These are phyloP conservation scores for Pachycephus smyrnensis DNA, from an alignment of 2,888 invertebrate species.

Conservation along the genomic window DNA sequence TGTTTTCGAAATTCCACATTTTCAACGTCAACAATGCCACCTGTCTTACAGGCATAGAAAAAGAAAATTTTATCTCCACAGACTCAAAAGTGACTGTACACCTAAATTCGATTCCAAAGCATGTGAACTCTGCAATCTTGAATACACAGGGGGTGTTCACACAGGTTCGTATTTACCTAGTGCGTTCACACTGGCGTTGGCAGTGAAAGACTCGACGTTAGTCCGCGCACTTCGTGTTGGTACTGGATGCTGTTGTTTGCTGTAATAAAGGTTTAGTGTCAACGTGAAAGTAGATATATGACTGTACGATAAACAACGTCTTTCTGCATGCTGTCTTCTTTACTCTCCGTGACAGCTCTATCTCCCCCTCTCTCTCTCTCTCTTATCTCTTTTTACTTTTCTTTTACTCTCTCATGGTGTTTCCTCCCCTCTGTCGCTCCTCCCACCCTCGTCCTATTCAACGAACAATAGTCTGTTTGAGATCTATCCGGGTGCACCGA, in stretches of 20 bases:
- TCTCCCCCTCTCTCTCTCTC: constrained; percentile 3
- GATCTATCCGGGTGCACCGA: too few species aligned
- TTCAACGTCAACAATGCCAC: too few species aligned
- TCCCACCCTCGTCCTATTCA: too few species aligned
- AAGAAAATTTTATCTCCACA: too few species aligned
- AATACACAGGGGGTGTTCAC: background rate
- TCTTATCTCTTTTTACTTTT: background rate
- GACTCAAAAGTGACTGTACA: too few species aligned
- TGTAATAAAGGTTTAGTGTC: constrained; percentile 25
- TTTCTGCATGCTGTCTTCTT: background rate
- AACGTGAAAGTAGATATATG: constrained; percentile 19
- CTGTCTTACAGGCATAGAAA: too few species aligned
- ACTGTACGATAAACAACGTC: constrained; percentile 21
- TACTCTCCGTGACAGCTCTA: constrained; percentile 1
- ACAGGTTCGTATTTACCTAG: background rate
- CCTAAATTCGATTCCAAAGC: background rate
- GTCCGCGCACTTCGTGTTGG: background rate
- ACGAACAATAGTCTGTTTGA: too few species aligned
- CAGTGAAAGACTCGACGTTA: too few species aligned
- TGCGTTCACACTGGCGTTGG: too few species aligned
- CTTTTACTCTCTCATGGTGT: constrained; percentile 20
- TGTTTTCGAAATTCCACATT: too few species aligned
- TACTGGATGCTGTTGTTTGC: constrained; percentile 12
- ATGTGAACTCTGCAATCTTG: background rate
- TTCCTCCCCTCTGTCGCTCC: too few species aligned